Evolutionary conservation across 1,140 invertebrate genomes (phyloP), one percentile per base, ranked within the genome.

Genomic region (Muscidifurax raptorellus): DNA sequence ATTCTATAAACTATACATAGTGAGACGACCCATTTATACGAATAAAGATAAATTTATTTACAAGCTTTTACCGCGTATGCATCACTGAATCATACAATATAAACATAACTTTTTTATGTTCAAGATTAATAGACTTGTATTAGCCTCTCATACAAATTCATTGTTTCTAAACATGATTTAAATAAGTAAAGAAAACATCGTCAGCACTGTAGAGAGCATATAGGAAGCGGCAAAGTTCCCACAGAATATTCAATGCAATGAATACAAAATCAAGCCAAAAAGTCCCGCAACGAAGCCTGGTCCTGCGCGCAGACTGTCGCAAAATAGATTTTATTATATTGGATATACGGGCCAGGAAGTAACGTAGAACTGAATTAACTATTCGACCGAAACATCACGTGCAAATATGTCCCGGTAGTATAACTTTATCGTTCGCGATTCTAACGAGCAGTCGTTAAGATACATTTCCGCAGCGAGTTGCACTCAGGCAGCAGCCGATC

Each of bases 401-500:
- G 44, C 66, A 81, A 81, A 81, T 81, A 81, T 81, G 40, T 36
- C 28, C 32, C 40, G 66, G 15, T 27, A 52, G 67, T 81, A 81
- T 80, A 80, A 80, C 59, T 80, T 80, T 80, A 69, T 44, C 78
- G 27, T 52, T 64, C 47, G 32, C 64, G n/a, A 67, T 67, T 80
- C 64, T 80, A 80, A 80, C 18, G 78, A 15, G 32, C 64, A 80
- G 64, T 80, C 77, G 66, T 80, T 80, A 47, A 71, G 36, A 80
- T 67, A 69, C 64, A 69, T 80, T 69, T 28, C 32, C 28, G 32
- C 9, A 15, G 32, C 18, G 22, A 59, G 52, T 59, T 59, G 52
- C 52, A 80, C 59, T 69, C 25, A 9, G 22, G 78, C 32, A 32
- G 52, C 32, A 69, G 25, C 32, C 30, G 25, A 80, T 80, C 59